These are phyloP conservation scores for Diaphora mendica DNA, from an alignment of 2,888 invertebrate species.

Conservation along the genomic window DNA sequence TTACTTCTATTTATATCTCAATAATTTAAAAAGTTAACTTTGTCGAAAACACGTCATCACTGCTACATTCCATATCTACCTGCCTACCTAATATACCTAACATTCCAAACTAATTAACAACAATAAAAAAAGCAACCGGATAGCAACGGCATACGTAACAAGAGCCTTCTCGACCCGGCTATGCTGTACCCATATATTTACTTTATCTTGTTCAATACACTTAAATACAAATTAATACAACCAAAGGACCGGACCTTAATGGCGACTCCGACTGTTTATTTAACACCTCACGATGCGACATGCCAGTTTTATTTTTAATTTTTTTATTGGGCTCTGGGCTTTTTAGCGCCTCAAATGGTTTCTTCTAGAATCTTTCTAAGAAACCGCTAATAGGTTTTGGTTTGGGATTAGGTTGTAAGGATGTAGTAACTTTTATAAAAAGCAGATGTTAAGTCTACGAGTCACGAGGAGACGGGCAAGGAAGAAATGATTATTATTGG, in stretches of 20 bases:
- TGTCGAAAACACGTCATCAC: not conserved
- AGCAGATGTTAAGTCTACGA: not conserved
- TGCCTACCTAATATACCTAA: not conserved
- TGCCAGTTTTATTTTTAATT: conserved; percentile 70
- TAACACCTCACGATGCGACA: conserved; percentile 83
- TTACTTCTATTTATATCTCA: not conserved
- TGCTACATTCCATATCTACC: conserved; percentile 11
- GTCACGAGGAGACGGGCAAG: not conserved
- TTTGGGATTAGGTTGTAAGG: conserved; percentile 23
- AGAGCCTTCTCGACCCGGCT: conserved; percentile 61
- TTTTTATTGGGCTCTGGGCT: conserved; percentile 64
- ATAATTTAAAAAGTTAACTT: not conserved
- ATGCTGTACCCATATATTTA: conserved; percentile 79
- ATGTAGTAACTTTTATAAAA: conserved; percentile 1
- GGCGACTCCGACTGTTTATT: conserved; percentile 83
- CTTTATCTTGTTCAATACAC: conserved; percentile 86
- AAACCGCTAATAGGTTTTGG: conserved; percentile 61
- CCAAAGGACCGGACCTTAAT: conserved; percentile 81
- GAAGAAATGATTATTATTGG: not conserved
- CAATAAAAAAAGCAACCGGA: conserved; percentile 32
- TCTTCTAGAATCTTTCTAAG: conserved; percentile 58
- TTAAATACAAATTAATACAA: conserved; percentile 87
- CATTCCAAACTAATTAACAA: conserved; percentile 47
- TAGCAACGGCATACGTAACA: conserved; percentile 65
- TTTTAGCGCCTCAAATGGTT: conserved; percentile 76